Base-by-base conservation (phyloP, 2,797 vertebrate species). In the Cryptoblepharus egeriae region DNA sequence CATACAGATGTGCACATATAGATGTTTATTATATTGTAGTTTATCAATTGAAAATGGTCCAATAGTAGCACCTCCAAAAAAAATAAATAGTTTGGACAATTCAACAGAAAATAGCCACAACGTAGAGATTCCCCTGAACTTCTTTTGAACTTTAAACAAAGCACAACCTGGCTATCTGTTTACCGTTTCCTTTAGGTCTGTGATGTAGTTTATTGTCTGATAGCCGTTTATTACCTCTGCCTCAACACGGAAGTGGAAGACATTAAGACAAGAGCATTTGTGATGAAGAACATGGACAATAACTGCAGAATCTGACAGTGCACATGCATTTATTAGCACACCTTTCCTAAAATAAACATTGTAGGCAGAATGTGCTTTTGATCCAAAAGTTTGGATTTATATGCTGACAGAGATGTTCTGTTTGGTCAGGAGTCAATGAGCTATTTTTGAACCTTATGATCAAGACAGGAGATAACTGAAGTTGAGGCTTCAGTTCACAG, bases 121-220 rank as follows among this genome's bases (percentile, higher is more conserved):
- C 9, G 42, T 63, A 0, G 71, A 32, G 24, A 77, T 80, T 12
- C 18, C 79, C 9, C 67, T 80, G 55, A 52, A 80, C 80, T 89
- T 0, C 61, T 80, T 89, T 30, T 83, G 67, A 81, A 75, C 42
- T 80, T 65, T 39, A 75, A 83, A 58, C 20, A 77, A 65, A 87
- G 83, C 32, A 1, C 71, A 67, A 39, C 74, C 24, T n/a, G 49
- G 0, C 20, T 71, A 18, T 79, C 85, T 88, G 85, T 45, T 37
- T 22, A 70, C 64, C 35, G 39, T 9, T 58, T 71, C 42, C 32
- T 8, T 83, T 92, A 87, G 1, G 1, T 70, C 79, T 82, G 58
- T 52, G 49, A 52, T 52, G 67, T 63, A 83, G 76, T 30, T 55
- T 0, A 45, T 57, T 82, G 35, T 45, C 28, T 70, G 5, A 35